phyloP scores from a whole-genome alignment of 2,113 vertebrate species.

The Dissostichus mawsoni region DNA sequence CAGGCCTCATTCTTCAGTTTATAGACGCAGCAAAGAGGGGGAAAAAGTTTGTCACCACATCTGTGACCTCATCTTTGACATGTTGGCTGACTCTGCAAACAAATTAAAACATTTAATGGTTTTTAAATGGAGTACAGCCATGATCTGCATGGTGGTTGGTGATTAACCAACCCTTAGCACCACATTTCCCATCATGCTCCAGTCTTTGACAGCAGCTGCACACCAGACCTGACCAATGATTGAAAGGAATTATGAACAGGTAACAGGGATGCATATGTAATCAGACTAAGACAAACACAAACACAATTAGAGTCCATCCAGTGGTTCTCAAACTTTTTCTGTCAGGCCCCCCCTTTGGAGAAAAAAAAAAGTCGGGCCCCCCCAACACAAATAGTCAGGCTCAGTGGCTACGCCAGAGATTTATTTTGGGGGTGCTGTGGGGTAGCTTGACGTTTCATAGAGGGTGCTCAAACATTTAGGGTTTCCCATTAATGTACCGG shows the following conservation, averaged over 20 bases:
- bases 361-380: too few relatives aligned
- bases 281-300: constrained; percentile 14
- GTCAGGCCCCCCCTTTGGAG: too few relatives aligned
- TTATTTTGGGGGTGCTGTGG: too few relatives aligned
- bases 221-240: constrained; percentile 46
- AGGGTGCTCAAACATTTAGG: too few relatives aligned
- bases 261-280: constrained; percentile 24
- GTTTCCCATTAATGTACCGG: too few relatives aligned
- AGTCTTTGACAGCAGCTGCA: constrained; percentile 60
- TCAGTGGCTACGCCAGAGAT: too few relatives aligned
- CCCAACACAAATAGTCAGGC: too few relatives aligned
- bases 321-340: too few relatives aligned
- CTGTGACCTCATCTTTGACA: neutral
- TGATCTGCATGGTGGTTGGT: constrained; percentile 29
- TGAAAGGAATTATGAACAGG: constrained; percentile 22
- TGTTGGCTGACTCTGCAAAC: neutral
- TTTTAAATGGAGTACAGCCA: neutral
- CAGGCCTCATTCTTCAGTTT: neutral
- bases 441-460: too few relatives aligned
- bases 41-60: neutral
- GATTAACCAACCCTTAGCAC: constrained; percentile 39
- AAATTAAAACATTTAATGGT: neutral
- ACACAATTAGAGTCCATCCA: constrained; percentile 15
- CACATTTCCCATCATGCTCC: constrained; percentile 62
- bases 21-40: neutral